Evolutionary conservation across 2,888 invertebrate genomes (phyloP).

Genomic region (Sinelater perroti): DNA sequence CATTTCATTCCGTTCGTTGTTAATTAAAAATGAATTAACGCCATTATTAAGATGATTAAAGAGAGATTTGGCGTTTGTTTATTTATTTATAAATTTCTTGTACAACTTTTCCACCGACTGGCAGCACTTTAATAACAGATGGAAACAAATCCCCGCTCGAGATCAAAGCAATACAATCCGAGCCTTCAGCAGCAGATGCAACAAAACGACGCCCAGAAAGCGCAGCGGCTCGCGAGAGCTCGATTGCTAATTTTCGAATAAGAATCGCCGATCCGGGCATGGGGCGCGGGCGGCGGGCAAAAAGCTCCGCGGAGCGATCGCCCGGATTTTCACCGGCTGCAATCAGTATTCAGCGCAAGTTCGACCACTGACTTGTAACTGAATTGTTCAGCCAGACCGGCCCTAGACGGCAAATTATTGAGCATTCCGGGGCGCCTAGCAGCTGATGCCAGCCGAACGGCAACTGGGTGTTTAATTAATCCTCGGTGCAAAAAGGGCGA

Average conservation of each 20-base stretch:
- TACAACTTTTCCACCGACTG: too few relatives aligned
- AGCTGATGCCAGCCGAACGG: conserved; percentile 17
- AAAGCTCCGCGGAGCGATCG: background rate
- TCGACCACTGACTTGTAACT: conserved; percentile 19
- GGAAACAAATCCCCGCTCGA: too few relatives aligned
- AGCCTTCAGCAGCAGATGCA: background rate
- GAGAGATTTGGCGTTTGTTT: too few relatives aligned
- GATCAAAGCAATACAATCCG: too few relatives aligned
- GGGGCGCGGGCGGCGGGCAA: background rate
- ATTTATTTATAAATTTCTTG: too few relatives aligned
- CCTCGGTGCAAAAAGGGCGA: conserved; percentile 9
- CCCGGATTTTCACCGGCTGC: background rate
- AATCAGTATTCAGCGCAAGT: conserved; percentile 21
- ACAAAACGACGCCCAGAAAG: background rate
- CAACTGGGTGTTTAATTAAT: conserved; percentile 22
- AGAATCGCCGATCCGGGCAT: background rate
- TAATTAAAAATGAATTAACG: too few relatives aligned
- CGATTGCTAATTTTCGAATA: background rate
- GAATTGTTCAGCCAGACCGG: conserved; percentile 20
- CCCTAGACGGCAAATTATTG: conserved; percentile 25
- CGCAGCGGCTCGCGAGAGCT: background rate
- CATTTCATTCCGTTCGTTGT: too few relatives aligned
- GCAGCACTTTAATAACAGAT: too few relatives aligned
- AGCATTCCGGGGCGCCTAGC: conserved; percentile 7
- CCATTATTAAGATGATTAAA: too few relatives aligned